Base-by-base conservation (phyloP, 2,797 vertebrate species). In the Sebastes matsubarae region DNA sequence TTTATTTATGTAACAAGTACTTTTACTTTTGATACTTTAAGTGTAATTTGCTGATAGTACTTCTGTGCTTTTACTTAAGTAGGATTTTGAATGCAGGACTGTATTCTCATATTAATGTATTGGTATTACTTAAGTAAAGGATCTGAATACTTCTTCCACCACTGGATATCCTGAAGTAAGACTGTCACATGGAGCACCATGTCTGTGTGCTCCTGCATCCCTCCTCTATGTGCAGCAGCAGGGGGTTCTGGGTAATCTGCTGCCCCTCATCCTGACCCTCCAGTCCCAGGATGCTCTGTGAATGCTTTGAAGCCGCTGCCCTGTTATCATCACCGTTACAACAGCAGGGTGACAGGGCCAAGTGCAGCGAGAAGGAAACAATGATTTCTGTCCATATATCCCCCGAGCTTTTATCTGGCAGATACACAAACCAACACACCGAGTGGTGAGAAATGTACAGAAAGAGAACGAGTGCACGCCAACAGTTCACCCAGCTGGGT, bases 251-350 rank as follows among this genome's bases (percentile, higher is more conserved):
- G 34, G 14, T 58, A 67, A 73, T 36, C 22, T 12, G 13, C 22
- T 12, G 13, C 42, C 73, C 59, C 75, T 73, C 64, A 64, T 70
- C 68, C 79, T 58, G 67, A 67, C 61, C 75, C 29, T 84, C 27
- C 58, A 72, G 54, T 36, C 77, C 72, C 65, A 30, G 54, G 78
- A 84, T 68, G 74, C 79, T 76, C 58, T 64, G 55, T 4, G 18
- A 60, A 66, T 59, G 79, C 86, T 85, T 87, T 78, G 79, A 85
- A 69, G 84, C 75, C 54, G 50, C 71, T 72, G 72, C 65, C 77
- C 46, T 81, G 67, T 80, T 65, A 86, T 82, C 81, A 83, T 68
- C 71, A 72, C 64, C 34, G 20, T 71, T 72, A 69, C 12, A 83
- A 80, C 78, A 86, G 79, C 77, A 79, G 66, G 75, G 55, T 34